phyloP scores from a whole-genome alignment of 2,888 invertebrate genomes.

The Abrostola tripartita region DNA sequence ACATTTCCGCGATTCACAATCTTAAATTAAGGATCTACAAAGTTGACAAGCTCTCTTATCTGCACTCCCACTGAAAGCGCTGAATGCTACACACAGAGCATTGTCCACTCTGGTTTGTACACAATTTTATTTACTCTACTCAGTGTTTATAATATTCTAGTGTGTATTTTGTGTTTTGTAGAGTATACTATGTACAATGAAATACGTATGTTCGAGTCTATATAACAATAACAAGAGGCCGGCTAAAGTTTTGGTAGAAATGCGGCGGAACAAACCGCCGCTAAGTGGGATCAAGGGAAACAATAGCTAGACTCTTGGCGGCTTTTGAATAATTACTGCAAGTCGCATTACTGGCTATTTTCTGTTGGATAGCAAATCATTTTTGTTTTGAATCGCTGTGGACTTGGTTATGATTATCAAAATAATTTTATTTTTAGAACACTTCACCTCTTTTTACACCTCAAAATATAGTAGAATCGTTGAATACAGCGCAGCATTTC shows the following conservation, averaged over 20 bases:
- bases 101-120: constrained; percentile 23
- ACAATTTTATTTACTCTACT: constrained; percentile 30
- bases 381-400: constrained; percentile 22
- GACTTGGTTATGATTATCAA: constrained; percentile 32
- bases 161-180: constrained; percentile 22
- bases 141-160: constrained; percentile 37
- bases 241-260: constrained; percentile 55
- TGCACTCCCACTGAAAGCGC: constrained; percentile 18
- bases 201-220: constrained; percentile 31
- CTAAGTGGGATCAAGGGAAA: constrained; percentile 60
- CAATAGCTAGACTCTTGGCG: constrained; percentile 61
- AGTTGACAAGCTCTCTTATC: constrained; percentile 41
- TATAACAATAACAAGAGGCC: constrained; percentile 50
- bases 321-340: constrained; percentile 68
- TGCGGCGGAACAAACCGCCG: constrained; percentile 53
- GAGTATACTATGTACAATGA: constrained; percentile 36
- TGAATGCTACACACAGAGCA: constrained; percentile 17
- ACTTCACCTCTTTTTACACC: no score
- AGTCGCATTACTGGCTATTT: constrained; percentile 49
- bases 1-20: constrained; percentile 43
- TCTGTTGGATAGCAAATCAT: constrained; percentile 55
- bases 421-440: no score
- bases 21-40: constrained; percentile 49
- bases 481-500: constrained; percentile 11
- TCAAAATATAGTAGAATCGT: constrained; percentile 24